Conservation (phyloP, 53 echinoderm and acorn worm species). For the Holothuria leucospilota region DNA sequence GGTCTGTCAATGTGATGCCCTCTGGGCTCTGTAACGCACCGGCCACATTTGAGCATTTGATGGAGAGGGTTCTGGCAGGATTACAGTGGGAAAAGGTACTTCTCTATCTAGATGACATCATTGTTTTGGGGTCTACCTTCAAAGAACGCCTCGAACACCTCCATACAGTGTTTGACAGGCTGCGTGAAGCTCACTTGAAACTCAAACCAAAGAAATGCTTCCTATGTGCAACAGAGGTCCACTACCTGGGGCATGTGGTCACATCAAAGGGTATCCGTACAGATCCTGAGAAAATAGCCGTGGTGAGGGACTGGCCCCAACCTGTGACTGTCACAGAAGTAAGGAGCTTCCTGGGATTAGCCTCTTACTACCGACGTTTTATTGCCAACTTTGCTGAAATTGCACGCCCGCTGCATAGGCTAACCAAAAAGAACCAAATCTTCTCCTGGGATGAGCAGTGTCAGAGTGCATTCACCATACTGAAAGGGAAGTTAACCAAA, state of each 20-base stretch:
- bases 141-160: conserved; percentile 17
- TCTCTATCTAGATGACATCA: conserved; percentile 1
- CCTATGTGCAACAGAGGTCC: too few relatives aligned
- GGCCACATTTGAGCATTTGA: too few relatives aligned
- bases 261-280: background rate
- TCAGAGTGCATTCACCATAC: conserved; percentile 36
- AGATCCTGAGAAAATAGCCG: background rate
- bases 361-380: conserved; percentile 59
- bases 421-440: conserved; percentile 15
- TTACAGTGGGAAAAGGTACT: too few relatives aligned
- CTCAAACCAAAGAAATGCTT: too few relatives aligned
- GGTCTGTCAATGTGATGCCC: too few relatives aligned
- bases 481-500: conserved; percentile 43
- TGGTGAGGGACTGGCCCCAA: conserved; percentile 15
- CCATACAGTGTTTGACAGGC: background rate
- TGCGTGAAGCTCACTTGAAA: background rate
- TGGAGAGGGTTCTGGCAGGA: too few relatives aligned
- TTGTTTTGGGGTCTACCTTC: conserved; percentile 6
- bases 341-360: conserved; percentile 55
- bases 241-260: conserved; percentile 52
- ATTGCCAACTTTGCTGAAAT: conserved; percentile 50
- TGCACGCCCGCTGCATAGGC: conserved; percentile 47
- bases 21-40: too few relatives aligned
- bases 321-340: conserved; percentile 20
- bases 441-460: conserved; percentile 43